Evolutionary conservation across 2,113 vertebrate genomes (phyloP), one percentile per base, ranked within the genome.

Genomic region (Peromyscus maniculatus): DNA sequence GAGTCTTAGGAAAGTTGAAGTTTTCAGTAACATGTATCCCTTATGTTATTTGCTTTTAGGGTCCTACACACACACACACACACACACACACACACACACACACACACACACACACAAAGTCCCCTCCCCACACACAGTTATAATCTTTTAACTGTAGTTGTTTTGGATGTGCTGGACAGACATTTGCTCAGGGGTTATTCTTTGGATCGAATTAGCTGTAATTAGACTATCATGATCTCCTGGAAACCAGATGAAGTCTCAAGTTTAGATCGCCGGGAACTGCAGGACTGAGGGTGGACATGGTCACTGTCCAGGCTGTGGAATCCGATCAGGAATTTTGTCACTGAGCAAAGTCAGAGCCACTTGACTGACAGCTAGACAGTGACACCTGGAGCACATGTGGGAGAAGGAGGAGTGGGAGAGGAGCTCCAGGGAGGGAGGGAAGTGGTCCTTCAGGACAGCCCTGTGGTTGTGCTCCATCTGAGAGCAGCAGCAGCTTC

Each of bases 11-110:
- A 72, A 91, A 28, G 24, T 3, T 66, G 64, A 92, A 7, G 46
- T 90, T 90, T 89, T 96, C 26, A 74, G 21, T 78, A 43, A 46
- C 77, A 87, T 87, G 0, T 69, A 33, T 83, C 83, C 67, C 11
- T 91, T 93, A 74, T 86, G n/a, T 84, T 93, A 31, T 46, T 89
- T 96, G 16, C 3, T 21, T 95, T 96, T 84, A 79, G 57, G 94
- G 71, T 84, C 39, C 36, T 4, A 43, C 9, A 24, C 7, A 46
- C n/a, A 74, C 55, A 55, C 22, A 52, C 16, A 39, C 9, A 16
- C 7, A 36, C 1, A 8, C 13, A 19, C 8, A 19, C 33, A 28
- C 62, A 69, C 46, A 59, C 55, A 59, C 19, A n/a, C 26, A 11
- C 77, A 52, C 28, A 79, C 46, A 46, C 43, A 79, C 46, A 9